Conservation (phyloP, 2,113 vertebrate genomes). For the Charina bottae region DNA sequence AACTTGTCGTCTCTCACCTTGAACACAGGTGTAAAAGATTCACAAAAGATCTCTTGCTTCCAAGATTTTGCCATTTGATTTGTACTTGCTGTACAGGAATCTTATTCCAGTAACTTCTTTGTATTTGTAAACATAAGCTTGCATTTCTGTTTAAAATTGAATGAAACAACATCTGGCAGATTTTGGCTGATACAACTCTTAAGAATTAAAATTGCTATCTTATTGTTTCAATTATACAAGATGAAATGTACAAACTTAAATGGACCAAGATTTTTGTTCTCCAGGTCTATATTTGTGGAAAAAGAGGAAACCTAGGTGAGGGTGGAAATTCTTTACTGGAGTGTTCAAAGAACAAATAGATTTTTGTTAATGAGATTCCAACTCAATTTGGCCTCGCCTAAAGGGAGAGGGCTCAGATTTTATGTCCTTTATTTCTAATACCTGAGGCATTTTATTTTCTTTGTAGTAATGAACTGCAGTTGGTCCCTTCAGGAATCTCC, state of each 20-base stretch:
- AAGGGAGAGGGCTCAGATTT: conserved; percentile 10
- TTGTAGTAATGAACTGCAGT: background rate
- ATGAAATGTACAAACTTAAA: background rate
- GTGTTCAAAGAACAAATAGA: conserved; percentile 17
- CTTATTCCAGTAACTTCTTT: background rate
- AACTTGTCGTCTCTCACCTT: background rate
- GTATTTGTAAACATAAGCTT: background rate
- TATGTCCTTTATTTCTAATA: conserved; percentile 11
- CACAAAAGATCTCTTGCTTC: background rate
- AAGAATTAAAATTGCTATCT: background rate
- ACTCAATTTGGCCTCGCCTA: background rate
- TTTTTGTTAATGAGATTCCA: conserved; percentile 22
- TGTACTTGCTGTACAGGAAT: background rate
- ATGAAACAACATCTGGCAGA: background rate
- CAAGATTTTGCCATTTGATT: background rate
- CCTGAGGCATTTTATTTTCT: background rate
- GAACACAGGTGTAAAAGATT: background rate
- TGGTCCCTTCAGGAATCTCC: background rate
- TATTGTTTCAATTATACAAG: background rate
- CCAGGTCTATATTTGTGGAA: background rate
- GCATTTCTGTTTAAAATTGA: background rate
- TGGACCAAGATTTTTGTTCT: background rate
- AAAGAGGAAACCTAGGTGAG: background rate
- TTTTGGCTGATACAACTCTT: background rate
- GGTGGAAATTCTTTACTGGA: background rate